phyloP scores from a whole-genome alignment of 2,797 vertebrate genomes.

The Perodicticus potto region DNA sequence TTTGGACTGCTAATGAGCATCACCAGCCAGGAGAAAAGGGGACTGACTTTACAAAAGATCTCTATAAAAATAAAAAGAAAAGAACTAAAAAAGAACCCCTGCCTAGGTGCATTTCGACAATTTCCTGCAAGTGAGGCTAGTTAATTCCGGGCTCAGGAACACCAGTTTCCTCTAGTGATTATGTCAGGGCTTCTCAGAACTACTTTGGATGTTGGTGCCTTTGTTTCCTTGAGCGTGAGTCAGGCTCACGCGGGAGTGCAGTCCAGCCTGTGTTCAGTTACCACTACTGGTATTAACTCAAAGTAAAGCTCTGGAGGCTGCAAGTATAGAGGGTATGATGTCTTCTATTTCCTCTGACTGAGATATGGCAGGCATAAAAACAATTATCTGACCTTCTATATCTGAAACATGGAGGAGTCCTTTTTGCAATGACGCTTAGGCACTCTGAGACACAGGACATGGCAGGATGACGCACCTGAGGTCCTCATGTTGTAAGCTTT shows the following conservation, averaged over 20 bases:
- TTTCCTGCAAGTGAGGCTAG: conserved; percentile 76
- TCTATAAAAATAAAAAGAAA: conserved; percentile 24
- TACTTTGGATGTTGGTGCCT: conserved; percentile 74
- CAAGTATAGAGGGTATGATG: conserved; percentile 66
- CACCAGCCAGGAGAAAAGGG: conserved; percentile 76
- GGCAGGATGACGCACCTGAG: neutral
- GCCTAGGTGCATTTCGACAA: conserved; percentile 75
- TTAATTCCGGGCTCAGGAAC: conserved; percentile 79
- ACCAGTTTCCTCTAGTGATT: conserved; percentile 76
- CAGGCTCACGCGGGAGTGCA: conserved; percentile 75
- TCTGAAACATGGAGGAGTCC: neutral
- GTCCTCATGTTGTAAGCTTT: neutral
- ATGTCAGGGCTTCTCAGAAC: conserved; percentile 77
- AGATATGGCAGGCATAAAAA: neutral
- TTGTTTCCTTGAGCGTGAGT: conserved; percentile 79
- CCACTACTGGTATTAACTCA: conserved; percentile 74
- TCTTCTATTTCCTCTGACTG: conserved; percentile 62
- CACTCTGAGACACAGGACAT: neutral
- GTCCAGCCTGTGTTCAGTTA: conserved; percentile 71
- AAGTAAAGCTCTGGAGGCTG: conserved; percentile 75
- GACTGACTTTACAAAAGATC: conserved; percentile 79
- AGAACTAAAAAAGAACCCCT: conserved; percentile 33
- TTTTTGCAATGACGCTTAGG: neutral
- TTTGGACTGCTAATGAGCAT: conserved; percentile 81
- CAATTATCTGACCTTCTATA: neutral